Evolutionary conservation across 2,797 vertebrate species (phyloP).

Genomic region (Leptatherina wallacei): DNA sequence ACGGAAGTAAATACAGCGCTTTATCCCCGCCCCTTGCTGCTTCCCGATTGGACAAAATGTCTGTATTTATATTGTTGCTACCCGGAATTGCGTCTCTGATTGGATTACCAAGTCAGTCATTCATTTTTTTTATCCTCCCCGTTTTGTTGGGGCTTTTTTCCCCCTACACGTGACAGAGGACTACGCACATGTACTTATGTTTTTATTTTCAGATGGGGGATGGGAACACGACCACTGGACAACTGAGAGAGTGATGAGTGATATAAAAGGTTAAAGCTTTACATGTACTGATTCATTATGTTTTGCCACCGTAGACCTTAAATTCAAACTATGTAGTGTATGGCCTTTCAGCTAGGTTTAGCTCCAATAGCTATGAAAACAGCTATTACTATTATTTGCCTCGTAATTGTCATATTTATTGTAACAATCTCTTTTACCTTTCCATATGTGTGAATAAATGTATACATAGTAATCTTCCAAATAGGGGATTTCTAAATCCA

Average conservation of each 20-base stretch:
- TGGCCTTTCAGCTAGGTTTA: too few species aligned
- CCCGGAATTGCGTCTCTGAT: slow-evolving; percentile 39
- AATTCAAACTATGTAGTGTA: too few species aligned
- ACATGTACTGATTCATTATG: background rate
- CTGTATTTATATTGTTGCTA: slow-evolving; percentile 61
- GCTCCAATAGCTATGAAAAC: too few species aligned
- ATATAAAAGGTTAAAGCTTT: background rate
- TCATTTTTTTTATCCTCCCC: slow-evolving; percentile 28
- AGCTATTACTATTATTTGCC: too few species aligned
- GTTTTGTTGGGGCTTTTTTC: slow-evolving; percentile 62
- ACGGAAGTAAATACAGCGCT: slow-evolving; percentile 76
- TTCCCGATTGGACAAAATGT: slow-evolving; percentile 57
- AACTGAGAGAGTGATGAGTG: background rate
- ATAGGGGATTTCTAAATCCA: too few species aligned
- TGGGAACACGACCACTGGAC: slow-evolving; percentile 14
- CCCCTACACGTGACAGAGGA: slow-evolving; percentile 67
- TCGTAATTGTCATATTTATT: too few species aligned
- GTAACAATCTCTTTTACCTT: too few species aligned
- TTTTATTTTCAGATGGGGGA: slow-evolving; percentile 71
- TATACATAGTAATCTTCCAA: too few species aligned
- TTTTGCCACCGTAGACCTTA: too few species aligned
- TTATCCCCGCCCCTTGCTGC: slow-evolving; percentile 31
- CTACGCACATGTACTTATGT: slow-evolving; percentile 75
- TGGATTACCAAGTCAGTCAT: slow-evolving; percentile 40
- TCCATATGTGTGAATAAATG: too few species aligned